A percentile compares a stretch with the other conserved stretches of the same genome.
phyloP scores from a whole-genome alignment of 1,140 invertebrate species.

The Aethina tumida region DNA sequence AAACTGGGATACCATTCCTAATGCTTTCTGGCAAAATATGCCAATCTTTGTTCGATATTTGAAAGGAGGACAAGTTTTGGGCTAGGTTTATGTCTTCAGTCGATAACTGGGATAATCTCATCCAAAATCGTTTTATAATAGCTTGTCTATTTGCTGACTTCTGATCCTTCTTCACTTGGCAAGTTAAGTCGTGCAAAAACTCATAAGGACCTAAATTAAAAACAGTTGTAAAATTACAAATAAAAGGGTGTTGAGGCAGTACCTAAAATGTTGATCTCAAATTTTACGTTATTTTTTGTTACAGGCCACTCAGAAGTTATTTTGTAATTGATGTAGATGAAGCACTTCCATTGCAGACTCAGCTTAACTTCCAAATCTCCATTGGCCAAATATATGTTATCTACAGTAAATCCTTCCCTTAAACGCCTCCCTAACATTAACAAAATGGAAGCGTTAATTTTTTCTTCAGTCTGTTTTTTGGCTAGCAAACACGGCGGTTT shows the following conservation, averaged over 20 bases:
- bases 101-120: conserved; percentile 49
- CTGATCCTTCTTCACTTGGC: conserved; percentile 54
- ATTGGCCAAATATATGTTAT: conserved; percentile 46
- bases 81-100: conserved; percentile 60
- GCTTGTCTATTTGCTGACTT: conserved; percentile 59
- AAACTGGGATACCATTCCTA: conserved; percentile 63
- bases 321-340: conserved; percentile 63
- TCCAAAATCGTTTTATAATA: conserved; percentile 63
- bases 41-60: conserved; percentile 46
- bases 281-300: conserved; percentile 41
- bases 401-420: conserved; percentile 69
- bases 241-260: conserved; percentile 18
- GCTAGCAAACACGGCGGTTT: conserved; percentile 45
- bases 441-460: conserved; percentile 52
- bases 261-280: conserved; percentile 52
- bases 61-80: conserved; percentile 61
- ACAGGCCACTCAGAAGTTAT: conserved; percentile 51
- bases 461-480: conserved; percentile 58
- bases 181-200: conserved; percentile 71
- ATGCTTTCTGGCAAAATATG: conserved; percentile 65
- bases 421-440: conserved; percentile 66
- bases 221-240: conserved; percentile 5
- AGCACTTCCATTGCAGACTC: conserved; percentile 64
- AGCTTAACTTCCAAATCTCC: conserved; percentile 56
- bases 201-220: conserved; percentile 58